Base-by-base conservation (phyloP, 2,888 invertebrate genomes). In the Acrocera orbiculus region DNA sequence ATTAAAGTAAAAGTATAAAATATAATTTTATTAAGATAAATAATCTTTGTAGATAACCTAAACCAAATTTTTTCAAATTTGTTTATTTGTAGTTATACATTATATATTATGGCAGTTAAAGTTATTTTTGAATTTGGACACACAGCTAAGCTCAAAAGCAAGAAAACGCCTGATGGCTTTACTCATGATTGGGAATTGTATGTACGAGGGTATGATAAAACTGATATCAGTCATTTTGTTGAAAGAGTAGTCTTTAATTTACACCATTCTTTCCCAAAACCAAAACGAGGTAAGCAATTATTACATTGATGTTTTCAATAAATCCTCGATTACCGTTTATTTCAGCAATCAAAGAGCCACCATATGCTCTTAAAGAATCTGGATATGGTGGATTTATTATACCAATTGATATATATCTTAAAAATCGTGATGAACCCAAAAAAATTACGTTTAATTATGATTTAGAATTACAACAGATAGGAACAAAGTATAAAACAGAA, bases 101-200 rank as follows among this genome's bases (percentile, higher is more conserved):
- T 22, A 28, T 34, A 4, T 15, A 36, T 27, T 50, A 73, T 73
- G 73, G 69, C 72, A 50, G 70, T 80, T 44, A 73, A 74, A 55
- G 81, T 90, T 47, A 76, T 76, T 56, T 73, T 93, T 53, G 90
- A 92, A 67, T 79, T 92, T 57, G 93, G 93, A 44, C 93, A 95
- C 62, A 73, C 76, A 60, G 86, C 93, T 44, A 71, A 74, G 40
- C 57, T 87, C 46, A 75, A 82, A 50, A 72, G 74, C 34, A 81
- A 82, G 55, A 73, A 73, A 47, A 86, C 89, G 10, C 72, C 75
- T 15, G 85, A 89, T 56, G 92, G 89, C 29, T 92, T 85, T 56
- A 95, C 93, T 46, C 95, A 95, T 64, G 93, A 95, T 58, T 95
- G 95, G 95, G 85, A 86, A 59, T 77, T 95, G 34, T 93, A 81